These are phyloP conservation scores for Okapia johnstoni DNA, from an alignment of 2,113 vertebrate species.

Conservation along the genomic window DNA sequence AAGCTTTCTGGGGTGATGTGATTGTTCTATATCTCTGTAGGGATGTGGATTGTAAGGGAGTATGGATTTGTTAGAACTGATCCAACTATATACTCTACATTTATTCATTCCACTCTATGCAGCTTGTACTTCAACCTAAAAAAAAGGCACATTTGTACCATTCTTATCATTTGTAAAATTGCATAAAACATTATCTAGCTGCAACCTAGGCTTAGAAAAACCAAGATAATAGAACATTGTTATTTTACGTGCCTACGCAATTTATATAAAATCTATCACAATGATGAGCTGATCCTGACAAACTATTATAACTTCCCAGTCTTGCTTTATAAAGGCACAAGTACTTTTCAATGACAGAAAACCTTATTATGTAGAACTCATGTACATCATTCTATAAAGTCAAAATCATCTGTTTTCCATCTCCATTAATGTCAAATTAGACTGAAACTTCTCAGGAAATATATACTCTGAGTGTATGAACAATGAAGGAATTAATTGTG, in stretches of 20 bases:
- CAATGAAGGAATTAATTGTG: conserved; percentile 79
- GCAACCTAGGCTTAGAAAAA: neutral
- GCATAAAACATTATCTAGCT: neutral
- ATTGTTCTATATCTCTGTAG: neutral
- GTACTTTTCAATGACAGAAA: conserved; percentile 62
- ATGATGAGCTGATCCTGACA: conserved; percentile 50
- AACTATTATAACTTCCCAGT: conserved; percentile 45
- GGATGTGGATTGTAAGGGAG: neutral
- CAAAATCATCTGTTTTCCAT: conserved; percentile 78
- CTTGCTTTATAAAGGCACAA: conserved; percentile 68
- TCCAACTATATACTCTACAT: neutral
- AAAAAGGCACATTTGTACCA: neutral
- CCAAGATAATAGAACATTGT: neutral
- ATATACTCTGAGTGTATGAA: conserved; percentile 69
- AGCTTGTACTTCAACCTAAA: neutral
- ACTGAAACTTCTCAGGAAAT: conserved; percentile 76
- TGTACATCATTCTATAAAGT: conserved; percentile 74
- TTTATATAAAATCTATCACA: conserved; percentile 43
- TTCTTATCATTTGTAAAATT: neutral
- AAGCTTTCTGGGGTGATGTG: neutral
- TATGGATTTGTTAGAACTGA: neutral
- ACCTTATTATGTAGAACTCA: conserved; percentile 65
- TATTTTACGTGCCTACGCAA: neutral
- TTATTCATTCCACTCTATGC: neutral
- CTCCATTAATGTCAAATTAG: conserved; percentile 79